Base-by-base conservation (phyloP, 2,113 vertebrate genomes). In the Miniopterus natalensis region DNA sequence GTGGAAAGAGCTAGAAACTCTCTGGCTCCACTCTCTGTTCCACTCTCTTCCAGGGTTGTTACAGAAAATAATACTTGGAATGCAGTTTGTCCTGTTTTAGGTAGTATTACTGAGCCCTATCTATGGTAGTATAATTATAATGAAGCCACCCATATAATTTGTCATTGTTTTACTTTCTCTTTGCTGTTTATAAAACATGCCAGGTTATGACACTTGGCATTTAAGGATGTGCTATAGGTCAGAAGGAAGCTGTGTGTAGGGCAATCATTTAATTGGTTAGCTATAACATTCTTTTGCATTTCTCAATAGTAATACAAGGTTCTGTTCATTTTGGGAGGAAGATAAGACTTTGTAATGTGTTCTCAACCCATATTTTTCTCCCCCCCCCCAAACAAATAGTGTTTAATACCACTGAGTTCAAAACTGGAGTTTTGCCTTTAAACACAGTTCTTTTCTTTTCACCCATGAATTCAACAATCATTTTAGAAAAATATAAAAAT, bases 401-500 rank as follows among this genome's bases (percentile, higher is more conserved):
- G 10, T 96, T 94, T 59, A 88, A 53, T 57, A 74, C 13, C 8
- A 42, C 12, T 42, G 57, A 86, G 6, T 94, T 92, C n/a, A 93
- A 92, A 94, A 77, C 42, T 17, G 45, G 42, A 65, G 5, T 95
- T 93, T 86, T 66, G 42, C 29, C 61, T 75, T 49, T 75, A 45
- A 75, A 94, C 1, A 21, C 27, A 75, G 11, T 31, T 84, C 36
- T 94, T 79, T 95, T 86, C 23, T 88, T 85, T 90, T 83, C 47
- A 47, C 27, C 49, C 55, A 92, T 81, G n/a, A 73, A 80, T 86
- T 88, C 79, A 71, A 80, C 6, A 71, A 20, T 95, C 42, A 90
- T 84, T 94, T 95, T 65, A 78, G 74, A 87, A 90, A 92, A 92
- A 45, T 40, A n/a, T 49, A 47, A 63, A 89, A 88, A 95, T 55